These are phyloP conservation scores for Sebastes fasciatus DNA, from an alignment of 2,113 vertebrate species.

Conservation along the genomic window DNA sequence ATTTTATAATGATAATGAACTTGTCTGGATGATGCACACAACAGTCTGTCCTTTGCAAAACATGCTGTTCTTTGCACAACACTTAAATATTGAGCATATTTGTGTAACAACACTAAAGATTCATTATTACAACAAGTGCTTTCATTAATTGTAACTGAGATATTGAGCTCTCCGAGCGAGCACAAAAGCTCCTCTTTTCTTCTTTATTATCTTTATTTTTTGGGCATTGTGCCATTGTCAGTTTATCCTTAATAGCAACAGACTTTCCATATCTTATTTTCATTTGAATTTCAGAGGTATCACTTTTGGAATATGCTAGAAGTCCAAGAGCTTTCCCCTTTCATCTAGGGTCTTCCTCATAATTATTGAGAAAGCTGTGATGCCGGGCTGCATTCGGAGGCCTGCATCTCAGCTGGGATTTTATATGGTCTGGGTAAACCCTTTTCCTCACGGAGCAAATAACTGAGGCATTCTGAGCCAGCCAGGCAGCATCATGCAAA, in stretches of 20 bases:
- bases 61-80: conserved; percentile 12
- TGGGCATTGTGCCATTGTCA: conserved; percentile 51
- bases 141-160: conserved; percentile 33
- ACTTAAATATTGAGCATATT: conserved; percentile 7
- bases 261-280: conserved; percentile 61
- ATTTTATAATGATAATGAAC: conserved; percentile 70
- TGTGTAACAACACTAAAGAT: neutral
- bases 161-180: conserved; percentile 39
- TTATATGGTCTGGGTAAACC: conserved; percentile 73
- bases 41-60: conserved; percentile 6
- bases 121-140: conserved; percentile 6
- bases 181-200: conserved; percentile 18
- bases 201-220: conserved; percentile 43
- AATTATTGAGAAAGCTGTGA: conserved; percentile 75
- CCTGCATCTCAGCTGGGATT: conserved; percentile 69
- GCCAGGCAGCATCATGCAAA: conserved; percentile 69
- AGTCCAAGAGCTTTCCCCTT: conserved; percentile 64
- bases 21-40: conserved; percentile 30
- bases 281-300: conserved; percentile 67
- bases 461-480: conserved; percentile 56
- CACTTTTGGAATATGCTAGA: conserved; percentile 64
- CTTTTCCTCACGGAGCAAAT: conserved; percentile 72
- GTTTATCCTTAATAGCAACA: conserved; percentile 55
- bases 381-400: conserved; percentile 57
- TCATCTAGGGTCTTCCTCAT: conserved; percentile 69